A percentile compares a stretch with the other conserved stretches of the same genome.
Evolutionary conservation across 1,140 invertebrate genomes (phyloP).

Genomic region (Brachionus paranguensis): DNA sequence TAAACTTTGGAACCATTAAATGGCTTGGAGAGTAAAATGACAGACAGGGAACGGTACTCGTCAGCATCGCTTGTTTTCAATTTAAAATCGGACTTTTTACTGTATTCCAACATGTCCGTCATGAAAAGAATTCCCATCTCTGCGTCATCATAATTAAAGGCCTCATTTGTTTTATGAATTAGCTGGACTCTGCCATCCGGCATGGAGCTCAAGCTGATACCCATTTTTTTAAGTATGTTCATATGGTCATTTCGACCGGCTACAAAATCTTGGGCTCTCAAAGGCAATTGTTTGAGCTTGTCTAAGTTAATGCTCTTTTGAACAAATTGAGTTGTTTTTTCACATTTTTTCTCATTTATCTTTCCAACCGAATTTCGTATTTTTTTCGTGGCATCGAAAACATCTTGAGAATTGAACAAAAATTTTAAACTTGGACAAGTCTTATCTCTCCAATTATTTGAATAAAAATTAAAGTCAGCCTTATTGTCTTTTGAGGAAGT

Average conservation of each 20-base stretch:
- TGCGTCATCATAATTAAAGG: slow-evolving; percentile 72
- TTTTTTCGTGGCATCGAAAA: background rate
- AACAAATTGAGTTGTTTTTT: background rate
- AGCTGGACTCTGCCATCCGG: slow-evolving; percentile 64
- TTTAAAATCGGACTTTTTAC: slow-evolving; percentile 61
- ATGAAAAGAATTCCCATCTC: slow-evolving; percentile 89
- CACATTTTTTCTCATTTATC: background rate
- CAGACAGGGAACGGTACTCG: background rate
- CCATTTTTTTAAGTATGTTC: slow-evolving; percentile 80
- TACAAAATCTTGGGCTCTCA: slow-evolving; percentile 59
- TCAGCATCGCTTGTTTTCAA: slow-evolving; percentile 29
- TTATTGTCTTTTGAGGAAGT: background rate
- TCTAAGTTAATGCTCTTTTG: background rate
- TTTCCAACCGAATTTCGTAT: background rate
- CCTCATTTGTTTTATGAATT: slow-evolving; percentile 58
- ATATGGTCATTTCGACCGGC: slow-evolving; percentile 83
- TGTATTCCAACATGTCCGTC: slow-evolving; percentile 90
- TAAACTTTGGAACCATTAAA: slow-evolving; percentile 45
- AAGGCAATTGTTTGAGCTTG: slow-evolving; percentile 40
- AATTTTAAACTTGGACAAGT: slow-evolving; percentile 3
- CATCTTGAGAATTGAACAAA: background rate
- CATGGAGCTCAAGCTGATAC: slow-evolving; percentile 79
- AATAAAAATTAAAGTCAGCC: background rate
- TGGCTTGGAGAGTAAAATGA: background rate
- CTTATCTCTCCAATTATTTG: slow-evolving; percentile 2